A percentile compares a stretch with the other conserved stretches of the same genome.
phyloP scores from a whole-genome alignment of 2,888 invertebrate species.

The Junonia oenone region DNA sequence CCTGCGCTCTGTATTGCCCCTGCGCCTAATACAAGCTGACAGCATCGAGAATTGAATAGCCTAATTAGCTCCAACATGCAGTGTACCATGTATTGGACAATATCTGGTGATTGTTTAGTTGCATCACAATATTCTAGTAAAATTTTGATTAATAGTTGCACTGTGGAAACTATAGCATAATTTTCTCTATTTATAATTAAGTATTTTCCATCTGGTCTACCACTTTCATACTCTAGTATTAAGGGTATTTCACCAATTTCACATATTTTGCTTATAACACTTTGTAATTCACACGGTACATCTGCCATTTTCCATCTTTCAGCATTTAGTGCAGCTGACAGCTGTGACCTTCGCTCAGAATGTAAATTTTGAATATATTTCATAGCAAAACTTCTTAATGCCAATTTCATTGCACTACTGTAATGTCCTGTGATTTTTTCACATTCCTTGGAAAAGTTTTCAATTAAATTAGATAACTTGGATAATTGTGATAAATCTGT shows the following conservation, averaged over 20 bases:
- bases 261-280: slow-evolving; percentile 86
- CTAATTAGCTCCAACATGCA: slow-evolving; percentile 93
- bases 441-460: slow-evolving; percentile 87
- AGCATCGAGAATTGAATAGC: slow-evolving; percentile 92
- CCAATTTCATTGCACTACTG: slow-evolving; percentile 89
- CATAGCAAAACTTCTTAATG: slow-evolving; percentile 92
- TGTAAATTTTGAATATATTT: slow-evolving; percentile 96
- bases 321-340: slow-evolving; percentile 90
- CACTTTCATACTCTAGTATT: slow-evolving; percentile 51
- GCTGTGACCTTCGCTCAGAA: slow-evolving; percentile 90
- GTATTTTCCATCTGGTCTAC: slow-evolving; percentile 73
- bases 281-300: slow-evolving; percentile 93
- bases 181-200: slow-evolving; percentile 84
- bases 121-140: slow-evolving; percentile 95
- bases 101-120: slow-evolving; percentile 86
- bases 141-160: slow-evolving; percentile 92
- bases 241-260: slow-evolving; percentile 71
- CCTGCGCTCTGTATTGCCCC: slow-evolving; percentile 97
- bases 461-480: slow-evolving; percentile 86
- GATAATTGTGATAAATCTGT: slow-evolving; percentile 87
- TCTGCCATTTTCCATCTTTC: slow-evolving; percentile 97
- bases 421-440: slow-evolving; percentile 86
- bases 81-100: slow-evolving; percentile 89
- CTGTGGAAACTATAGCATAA: slow-evolving; percentile 89
- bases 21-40: slow-evolving; percentile 96